Base-by-base conservation (phyloP, 2,888 invertebrate species). In the Mythimna pallens region DNA sequence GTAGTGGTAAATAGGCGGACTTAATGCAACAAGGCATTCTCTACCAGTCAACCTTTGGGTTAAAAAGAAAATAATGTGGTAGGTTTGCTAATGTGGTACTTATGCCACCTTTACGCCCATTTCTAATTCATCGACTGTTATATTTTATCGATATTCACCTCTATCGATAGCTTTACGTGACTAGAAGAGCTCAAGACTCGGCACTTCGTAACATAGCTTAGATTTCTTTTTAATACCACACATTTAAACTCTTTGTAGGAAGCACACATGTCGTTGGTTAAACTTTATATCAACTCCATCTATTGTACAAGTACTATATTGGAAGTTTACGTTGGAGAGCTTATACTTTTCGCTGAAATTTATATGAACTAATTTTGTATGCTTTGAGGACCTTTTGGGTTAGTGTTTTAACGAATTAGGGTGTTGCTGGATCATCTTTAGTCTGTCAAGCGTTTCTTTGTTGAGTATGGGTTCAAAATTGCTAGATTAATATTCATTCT, bases 171-270 rank as follows among this genome's bases (percentile, higher is more conserved):
- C n/a, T 1, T 36, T 70, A 69, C 93, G 87, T 78, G 90, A 81
- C 92, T 93, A 91, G 52, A 54, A 68, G 59, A 75, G 82, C 87
- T 87, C 88, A 91, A 91, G 90, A 88, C 91, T 90, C 90, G 83
- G 90, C 91, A 92, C 93, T 94, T 93, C 90, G 93, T 92, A 92
- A 91, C 91, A 90, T 86, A 88, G 88, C 89, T 88, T 89, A 92
- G 93, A 96, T 95, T 94, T 95, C 93, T 95, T 96, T 95, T 96
- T 95, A 96, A 96, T 95, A 94, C 94, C 92, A 91, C 90, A 93
- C 93, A 93, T 95, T 95, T 95, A 95, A 95, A 95, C 91, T 94
- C 90, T 86, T 90, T 89, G 91, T 89, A 89, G 89, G 85, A 83
- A 88, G 89, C 92, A 90, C 92, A 90, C 86, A 89, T 91, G 92